Conservation (phyloP, 2,888 invertebrate species). For the Sinelater perroti region DNA sequence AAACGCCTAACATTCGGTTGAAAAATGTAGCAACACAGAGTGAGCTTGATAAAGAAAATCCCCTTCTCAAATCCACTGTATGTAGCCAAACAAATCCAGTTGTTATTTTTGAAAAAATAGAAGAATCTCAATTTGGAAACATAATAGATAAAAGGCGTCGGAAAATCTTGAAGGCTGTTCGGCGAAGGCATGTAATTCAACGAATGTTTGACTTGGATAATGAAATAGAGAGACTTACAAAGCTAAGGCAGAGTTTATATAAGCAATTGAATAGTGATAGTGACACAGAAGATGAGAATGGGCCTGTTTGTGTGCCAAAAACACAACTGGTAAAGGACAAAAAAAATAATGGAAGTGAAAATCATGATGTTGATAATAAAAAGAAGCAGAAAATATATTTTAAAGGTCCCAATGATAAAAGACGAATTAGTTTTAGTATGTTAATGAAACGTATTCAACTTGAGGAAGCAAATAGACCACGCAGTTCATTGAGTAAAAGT, state of each 20-base stretch:
- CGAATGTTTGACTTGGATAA: constrained; percentile 45
- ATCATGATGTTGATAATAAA: neutral
- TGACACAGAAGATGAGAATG: constrained; percentile 6
- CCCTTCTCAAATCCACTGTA: neutral
- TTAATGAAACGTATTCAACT: too few relatives aligned
- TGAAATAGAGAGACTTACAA: constrained; percentile 46
- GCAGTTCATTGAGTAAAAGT: too few relatives aligned
- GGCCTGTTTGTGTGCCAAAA: neutral
- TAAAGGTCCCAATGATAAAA: too few relatives aligned
- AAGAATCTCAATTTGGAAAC: too few relatives aligned
- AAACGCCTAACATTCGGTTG: neutral
- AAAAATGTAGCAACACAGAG: constrained; percentile 7
- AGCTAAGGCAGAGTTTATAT: constrained; percentile 45
- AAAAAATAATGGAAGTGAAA: too few relatives aligned
- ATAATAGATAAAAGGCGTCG: neutral
- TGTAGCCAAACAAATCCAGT: constrained; percentile 21
- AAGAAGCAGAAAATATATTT: neutral
- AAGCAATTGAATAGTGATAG: constrained; percentile 22
- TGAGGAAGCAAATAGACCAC: too few relatives aligned
- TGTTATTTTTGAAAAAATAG: constrained; percentile 14
- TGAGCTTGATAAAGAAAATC: neutral
- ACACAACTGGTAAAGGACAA: neutral
- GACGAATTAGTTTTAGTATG: too few relatives aligned
- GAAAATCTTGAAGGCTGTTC: constrained; percentile 20
- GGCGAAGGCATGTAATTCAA: constrained; percentile 10